Percentiles rank a stretch among this genome's conserved stretches.
These are phyloP conservation scores for Anguilla marmorata DNA, from an alignment of 2,797 vertebrate genomes.

Conservation along the genomic window DNA sequence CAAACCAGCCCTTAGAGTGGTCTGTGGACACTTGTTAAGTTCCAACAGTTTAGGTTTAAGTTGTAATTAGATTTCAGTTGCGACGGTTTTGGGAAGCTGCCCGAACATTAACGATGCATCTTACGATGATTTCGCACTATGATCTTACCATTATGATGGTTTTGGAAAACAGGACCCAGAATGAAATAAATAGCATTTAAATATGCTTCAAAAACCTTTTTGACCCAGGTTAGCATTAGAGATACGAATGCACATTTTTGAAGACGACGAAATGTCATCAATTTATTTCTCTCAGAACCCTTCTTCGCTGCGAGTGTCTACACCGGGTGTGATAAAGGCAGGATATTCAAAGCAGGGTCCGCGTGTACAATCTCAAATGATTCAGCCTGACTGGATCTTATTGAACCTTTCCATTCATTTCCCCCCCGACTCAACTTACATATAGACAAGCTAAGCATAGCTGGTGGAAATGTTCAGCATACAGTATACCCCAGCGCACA, in stretches of 20 bases:
- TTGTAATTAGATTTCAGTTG: neutral
- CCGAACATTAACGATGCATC: neutral
- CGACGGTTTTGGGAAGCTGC: neutral
- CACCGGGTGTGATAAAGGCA: neutral
- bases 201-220: neutral
- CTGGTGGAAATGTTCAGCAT: neutral
- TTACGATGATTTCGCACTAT: neutral
- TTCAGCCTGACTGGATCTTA: neutral
- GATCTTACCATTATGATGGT: neutral
- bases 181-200: neutral
- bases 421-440: neutral
- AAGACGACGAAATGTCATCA: neutral
- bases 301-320: neutral
- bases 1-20: neutral
- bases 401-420: neutral
- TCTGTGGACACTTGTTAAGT: neutral
- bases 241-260: neutral
- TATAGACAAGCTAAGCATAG: neutral
- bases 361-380: constrained; percentile 1
- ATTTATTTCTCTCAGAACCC: neutral
- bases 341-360: neutral
- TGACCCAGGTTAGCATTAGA: neutral
- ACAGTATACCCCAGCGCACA: neutral
- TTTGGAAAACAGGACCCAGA: neutral
- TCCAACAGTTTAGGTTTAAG: neutral